Percentiles rank a stretch among this genome's conserved stretches.
These are phyloP conservation scores for Clavelina lepadiformis DNA, from an alignment of 23 tunicate genomes.

Conservation along the genomic window DNA sequence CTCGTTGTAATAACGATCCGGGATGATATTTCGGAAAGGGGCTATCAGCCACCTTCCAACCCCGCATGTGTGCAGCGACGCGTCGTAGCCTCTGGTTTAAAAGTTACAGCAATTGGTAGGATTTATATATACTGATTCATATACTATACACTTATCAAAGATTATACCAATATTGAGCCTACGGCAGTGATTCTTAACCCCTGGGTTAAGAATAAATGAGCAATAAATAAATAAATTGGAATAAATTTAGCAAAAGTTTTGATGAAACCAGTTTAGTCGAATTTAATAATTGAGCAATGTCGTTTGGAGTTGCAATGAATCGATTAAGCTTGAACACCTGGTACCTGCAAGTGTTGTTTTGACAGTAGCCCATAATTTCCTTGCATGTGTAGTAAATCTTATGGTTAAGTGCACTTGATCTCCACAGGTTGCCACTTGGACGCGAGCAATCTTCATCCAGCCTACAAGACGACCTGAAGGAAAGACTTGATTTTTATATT, in stretches of 20 bases:
- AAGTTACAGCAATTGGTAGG: too few species aligned
- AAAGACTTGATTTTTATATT: background rate
- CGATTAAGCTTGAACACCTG: background rate
- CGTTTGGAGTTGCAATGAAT: too few species aligned
- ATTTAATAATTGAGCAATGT: too few species aligned
- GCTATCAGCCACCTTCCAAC: conserved; percentile 52
- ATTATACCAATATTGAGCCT: too few species aligned
- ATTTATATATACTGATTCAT: too few species aligned
- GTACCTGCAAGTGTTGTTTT: conserved; percentile 46
- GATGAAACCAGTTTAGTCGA: too few species aligned
- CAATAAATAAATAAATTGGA: too few species aligned
- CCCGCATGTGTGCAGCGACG: conserved; percentile 65
- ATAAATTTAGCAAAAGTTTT: too few species aligned
- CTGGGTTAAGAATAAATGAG: too few species aligned
- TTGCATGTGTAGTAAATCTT: conserved; percentile 54
- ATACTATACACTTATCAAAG: too few species aligned
- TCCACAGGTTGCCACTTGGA: conserved; percentile 66
- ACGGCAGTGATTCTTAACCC: too few species aligned
- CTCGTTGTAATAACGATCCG: conserved; percentile 9
- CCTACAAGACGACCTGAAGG: conserved; percentile 54
- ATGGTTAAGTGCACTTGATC: conserved; percentile 43
- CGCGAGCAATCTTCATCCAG: conserved; percentile 43
- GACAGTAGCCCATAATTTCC: conserved; percentile 37
- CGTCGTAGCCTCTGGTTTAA: conserved; percentile 74
- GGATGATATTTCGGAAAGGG: conserved; percentile 26